Conservation (phyloP, 2,797 vertebrate species). For the Threskiornis aethiopicus region DNA sequence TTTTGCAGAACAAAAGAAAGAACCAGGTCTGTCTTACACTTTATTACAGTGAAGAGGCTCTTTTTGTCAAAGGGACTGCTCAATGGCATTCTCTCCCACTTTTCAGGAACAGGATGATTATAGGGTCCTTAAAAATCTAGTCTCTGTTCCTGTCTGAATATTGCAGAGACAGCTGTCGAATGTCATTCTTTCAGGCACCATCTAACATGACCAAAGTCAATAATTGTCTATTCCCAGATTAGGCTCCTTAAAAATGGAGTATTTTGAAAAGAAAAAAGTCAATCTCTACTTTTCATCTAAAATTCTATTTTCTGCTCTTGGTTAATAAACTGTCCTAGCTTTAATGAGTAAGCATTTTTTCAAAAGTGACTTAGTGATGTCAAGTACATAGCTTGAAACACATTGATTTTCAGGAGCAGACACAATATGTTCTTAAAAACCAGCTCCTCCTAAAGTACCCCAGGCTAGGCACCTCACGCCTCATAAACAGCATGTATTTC, state of each 20-base stretch:
- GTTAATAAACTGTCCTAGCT: background rate
- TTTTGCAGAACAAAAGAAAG: constrained; percentile 6
- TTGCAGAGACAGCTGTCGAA: background rate
- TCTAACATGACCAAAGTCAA: background rate
- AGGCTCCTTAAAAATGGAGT: background rate
- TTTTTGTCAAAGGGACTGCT: background rate
- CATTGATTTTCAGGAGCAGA: background rate
- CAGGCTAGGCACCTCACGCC: background rate
- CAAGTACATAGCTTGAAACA: background rate
- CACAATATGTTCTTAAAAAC: background rate
- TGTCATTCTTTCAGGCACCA: background rate
- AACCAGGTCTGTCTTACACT: background rate
- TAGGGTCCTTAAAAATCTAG: background rate
- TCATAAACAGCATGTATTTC: background rate
- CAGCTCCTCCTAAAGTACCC: background rate
- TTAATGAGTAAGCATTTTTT: background rate
- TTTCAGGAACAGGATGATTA: background rate
- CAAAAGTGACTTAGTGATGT: background rate
- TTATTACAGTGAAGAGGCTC: background rate
- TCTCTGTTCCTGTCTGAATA: background rate
- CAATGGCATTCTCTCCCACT: background rate
- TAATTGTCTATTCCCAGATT: background rate
- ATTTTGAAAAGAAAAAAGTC: background rate
- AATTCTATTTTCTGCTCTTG: background rate
- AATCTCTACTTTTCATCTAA: background rate